Percentiles rank a stretch among this genome's conserved stretches.
Evolutionary conservation across 1,140 invertebrate species (phyloP).

Genomic region (Apis florea): DNA sequence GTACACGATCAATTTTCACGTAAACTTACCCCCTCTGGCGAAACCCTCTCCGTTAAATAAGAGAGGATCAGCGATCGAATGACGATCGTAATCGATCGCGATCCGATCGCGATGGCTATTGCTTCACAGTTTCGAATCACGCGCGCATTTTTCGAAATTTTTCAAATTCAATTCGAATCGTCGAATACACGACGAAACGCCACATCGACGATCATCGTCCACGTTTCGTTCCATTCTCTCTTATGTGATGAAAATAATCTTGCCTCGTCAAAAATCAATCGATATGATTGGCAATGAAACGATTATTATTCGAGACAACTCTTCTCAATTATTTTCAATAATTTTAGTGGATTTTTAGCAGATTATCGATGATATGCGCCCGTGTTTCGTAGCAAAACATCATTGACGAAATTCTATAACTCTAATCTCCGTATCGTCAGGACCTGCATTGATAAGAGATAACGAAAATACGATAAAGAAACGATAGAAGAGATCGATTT

Average conservation of each 20-base stretch:
- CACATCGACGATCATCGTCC: not conserved
- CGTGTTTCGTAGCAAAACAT: constrained; percentile 53
- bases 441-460: constrained; percentile 8
- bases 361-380: constrained; percentile 36
- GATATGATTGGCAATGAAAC: not conserved
- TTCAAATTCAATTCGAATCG: not conserved
- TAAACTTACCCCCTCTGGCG: constrained; percentile 45
- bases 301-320: not conserved
- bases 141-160: constrained; percentile 45
- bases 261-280: not conserved
- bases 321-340: too few species aligned
- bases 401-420: constrained; percentile 41
- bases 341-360: not conserved
- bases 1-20: constrained; percentile 41
- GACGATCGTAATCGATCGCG: constrained; percentile 16
- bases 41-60: constrained; percentile 12
- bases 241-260: not conserved
- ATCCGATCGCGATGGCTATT: constrained; percentile 40
- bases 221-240: not conserved
- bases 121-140: constrained; percentile 59
- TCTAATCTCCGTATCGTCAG: constrained; percentile 61
- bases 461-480: not conserved
- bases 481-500: not conserved
- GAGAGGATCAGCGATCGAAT: constrained; percentile 38
- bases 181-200: not conserved